These are phyloP conservation scores for Ammospiza nelsoni DNA, from an alignment of 2,113 vertebrate genomes.

Conservation along the genomic window DNA sequence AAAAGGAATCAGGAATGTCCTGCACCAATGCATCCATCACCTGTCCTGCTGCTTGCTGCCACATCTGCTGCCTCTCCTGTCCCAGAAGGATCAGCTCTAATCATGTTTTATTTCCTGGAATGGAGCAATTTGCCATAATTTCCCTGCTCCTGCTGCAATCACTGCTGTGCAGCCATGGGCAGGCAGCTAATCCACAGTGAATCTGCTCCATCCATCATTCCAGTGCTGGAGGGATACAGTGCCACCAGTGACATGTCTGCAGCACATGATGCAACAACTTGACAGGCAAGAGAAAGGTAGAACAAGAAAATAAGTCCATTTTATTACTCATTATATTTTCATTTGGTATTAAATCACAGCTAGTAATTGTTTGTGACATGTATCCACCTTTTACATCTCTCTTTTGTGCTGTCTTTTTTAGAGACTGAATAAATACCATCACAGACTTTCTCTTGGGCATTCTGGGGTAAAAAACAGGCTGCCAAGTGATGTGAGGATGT, in stretches of 20 bases:
- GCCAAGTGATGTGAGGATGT: rapidly evolving
- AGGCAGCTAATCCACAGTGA: background rate
- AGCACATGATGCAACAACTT: background rate
- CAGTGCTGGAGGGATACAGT: rapidly evolving
- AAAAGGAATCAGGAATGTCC: background rate
- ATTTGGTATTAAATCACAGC: background rate
- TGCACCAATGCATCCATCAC: background rate
- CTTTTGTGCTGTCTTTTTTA: background rate
- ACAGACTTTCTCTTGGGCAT: background rate
- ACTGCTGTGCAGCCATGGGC: background rate
- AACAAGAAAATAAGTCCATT: background rate
- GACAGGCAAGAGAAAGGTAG: background rate
- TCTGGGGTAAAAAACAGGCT: background rate
- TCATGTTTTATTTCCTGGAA: background rate
- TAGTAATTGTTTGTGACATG: background rate
- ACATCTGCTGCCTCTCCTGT: background rate
- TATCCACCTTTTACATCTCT: background rate
- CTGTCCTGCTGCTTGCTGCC: background rate
- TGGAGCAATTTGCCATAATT: background rate
- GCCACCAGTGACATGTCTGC: background rate
- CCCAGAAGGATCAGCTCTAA: background rate
- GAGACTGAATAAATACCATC: background rate
- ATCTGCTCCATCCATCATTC: background rate
- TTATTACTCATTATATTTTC: background rate
- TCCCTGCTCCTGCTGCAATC: background rate